Evolutionary conservation across 2,113 vertebrate species (phyloP), one percentile per base, ranked within the genome.

Genomic region (Oreochromis niloticus): DNA sequence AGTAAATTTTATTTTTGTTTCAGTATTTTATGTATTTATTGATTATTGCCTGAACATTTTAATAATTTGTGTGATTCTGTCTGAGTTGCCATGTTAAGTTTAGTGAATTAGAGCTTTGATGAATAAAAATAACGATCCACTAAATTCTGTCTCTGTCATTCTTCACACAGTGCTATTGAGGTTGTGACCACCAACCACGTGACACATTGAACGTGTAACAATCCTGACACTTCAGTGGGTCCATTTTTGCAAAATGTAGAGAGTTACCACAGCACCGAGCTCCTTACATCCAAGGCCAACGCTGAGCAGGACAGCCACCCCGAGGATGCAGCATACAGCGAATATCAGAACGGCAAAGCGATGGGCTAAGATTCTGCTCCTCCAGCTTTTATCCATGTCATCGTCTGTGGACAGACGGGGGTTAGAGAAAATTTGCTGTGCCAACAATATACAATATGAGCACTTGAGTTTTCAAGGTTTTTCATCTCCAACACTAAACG

Each of bases 231-330:
- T 66, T 66, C 61, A 66, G 32, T 66, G 32, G 61, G 6, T 66
- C 61, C 17, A 66, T 39, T 66, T 39, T 1, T 66, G 32, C 61
- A 66, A 66, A 39, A 66, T 66, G 17, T 39, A 66, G 61, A 39
- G 32, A 66, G 61, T 39, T 66, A 12, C 17, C 34, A 66, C 61
- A 56, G 30, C 24, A 16, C 10, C 9, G 57, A 56, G 81, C 30
- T 82, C 63, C 94, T 95, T 57, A 97, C 96, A 96, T 92, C 96
- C 96, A 4, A 97, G 89, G 6, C 96, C 96, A 9, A 97, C 85
- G 56, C 90, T 92, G 7, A 97, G 83, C 14, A 43, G 24, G 6
- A 97, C 68, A 54, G 6, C 68, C 41, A 95, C 11, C 22, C 36
- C 79, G 27, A 91, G 9, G 4, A 95, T 7, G 16, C 94, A n/a